Base-by-base conservation (phyloP, 2,888 invertebrate species). In the Brachypalpus laphriformis region DNA sequence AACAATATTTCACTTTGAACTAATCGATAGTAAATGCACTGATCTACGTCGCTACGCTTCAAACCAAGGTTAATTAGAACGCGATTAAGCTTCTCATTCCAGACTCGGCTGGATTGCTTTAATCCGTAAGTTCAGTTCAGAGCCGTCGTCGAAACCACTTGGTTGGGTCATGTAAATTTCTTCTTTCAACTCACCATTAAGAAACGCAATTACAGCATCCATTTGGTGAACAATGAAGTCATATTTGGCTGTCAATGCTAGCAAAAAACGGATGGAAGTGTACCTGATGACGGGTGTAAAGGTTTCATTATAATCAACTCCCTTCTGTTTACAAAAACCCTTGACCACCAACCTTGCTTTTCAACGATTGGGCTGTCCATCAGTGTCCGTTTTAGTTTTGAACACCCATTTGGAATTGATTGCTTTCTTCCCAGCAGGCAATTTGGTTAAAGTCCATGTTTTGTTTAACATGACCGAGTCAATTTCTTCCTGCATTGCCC, bases 261-360 rank as follows among this genome's bases (percentile, higher is more conserved):
- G n/a, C n/a, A 40, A n/a, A 5, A 40, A 40, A 40, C 37, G 37
- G 1, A 40, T 40, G n/a, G 37, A 40, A 1, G 37, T 75, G 31
- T 85, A 86, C 14, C 87, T 68, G 7, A 76, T 65, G 2, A 82
- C 75, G 25, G 75, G 47, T 40, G 75, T 63, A 34, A 75, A 74
- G 3, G 70, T 86, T 20, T 86, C 76, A 2, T 56, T 65, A 16
- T 82, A 87, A 25, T 87, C 82, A 7, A 87, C 61, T 1, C 78
- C 83, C 20, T 82, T 72, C 14, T 61, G 49, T 47, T 85, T 76
- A 61, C 51, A 56, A 57, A 49, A 87, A n/a, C 82, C 86, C 47
- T 86, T 82, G 0, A 70, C 71, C 1, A 86, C 78, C 18, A 86
- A 37, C 54, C 82, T 81, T 5, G 87, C 86, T 25, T 86, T 86